phyloP scores from a whole-genome alignment of 1,140 invertebrate species.

The Stegodyphus dumicola region DNA sequence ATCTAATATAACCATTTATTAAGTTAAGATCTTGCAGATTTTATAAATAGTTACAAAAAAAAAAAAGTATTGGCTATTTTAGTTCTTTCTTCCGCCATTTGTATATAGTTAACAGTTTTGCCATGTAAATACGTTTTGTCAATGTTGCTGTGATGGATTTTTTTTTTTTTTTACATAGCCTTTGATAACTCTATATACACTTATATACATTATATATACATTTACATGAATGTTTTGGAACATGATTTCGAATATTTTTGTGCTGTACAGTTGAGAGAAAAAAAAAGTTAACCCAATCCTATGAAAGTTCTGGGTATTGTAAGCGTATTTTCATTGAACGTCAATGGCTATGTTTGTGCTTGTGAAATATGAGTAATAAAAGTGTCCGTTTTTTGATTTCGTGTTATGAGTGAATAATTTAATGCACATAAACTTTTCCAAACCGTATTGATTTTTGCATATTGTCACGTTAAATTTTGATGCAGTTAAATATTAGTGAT shows the following conservation, averaged over 20 bases:
- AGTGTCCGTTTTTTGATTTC: conserved; percentile 26
- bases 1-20: too few species aligned
- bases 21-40: too few species aligned
- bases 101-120: not conserved
- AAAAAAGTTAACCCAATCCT: not conserved
- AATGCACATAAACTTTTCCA: too few species aligned
- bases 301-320: not conserved
- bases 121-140: conserved; percentile 32
- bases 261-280: conserved; percentile 22
- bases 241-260: conserved; percentile 12
- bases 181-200: conserved; percentile 27
- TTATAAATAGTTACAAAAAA: not conserved
- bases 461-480: too few species aligned
- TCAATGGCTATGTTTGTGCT: conserved; percentile 14
- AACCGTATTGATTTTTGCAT: too few species aligned
- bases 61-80: not conserved
- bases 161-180: conserved; percentile 41
- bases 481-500: too few species aligned
- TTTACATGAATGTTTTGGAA: conserved; percentile 13
- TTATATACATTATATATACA: conserved; percentile 6
- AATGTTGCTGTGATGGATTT: conserved; percentile 35
- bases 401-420: too few species aligned
- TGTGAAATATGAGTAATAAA: conserved; percentile 45
- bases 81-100: not conserved
- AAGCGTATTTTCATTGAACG: not conserved